Evolutionary conservation across 2,797 vertebrate species (phyloP), one percentile per base, ranked within the genome.

Genomic region (Aphelocoma californica): DNA sequence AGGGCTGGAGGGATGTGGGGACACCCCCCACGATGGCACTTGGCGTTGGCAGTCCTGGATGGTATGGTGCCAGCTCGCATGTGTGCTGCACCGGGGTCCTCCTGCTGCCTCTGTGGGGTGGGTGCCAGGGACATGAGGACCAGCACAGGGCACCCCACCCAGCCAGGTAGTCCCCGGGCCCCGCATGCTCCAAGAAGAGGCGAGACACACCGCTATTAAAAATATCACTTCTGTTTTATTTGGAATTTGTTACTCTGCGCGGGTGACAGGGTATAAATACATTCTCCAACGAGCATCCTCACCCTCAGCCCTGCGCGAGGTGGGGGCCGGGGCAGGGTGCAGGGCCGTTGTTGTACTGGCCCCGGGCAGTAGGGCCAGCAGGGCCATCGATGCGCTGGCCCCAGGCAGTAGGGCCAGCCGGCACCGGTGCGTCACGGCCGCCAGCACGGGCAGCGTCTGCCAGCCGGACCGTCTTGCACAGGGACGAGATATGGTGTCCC

Each of bases 171-270:
- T 18, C 20, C 45, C 62, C 0, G 0, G 24, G 29, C 69, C 29
- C 57, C 38, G 31, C 38, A 4, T 1, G 1, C 23, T 61, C 36
- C 70, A 93, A 95, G 61, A 91, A 96, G 56, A 94, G 57, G 42
- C 45, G 0, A 85, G 75, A 95, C 91, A 95, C 89, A 87, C 69
- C 4, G 10, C 60, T 95, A 93, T 95, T 97, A 97, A 97, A 97
- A 97, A 97, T 96, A 97, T 95, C 97, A 91, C 90, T 96, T 97
- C 94, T 97, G 83, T 84, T 97, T 97, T 97, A 97, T 97, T 97
- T 94, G 92, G 94, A 96, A 85, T 92, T 77, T 89, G 90, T 96
- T 96, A 95, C 96, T 95, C 93, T 92, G 96, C 90, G 29, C 29
- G 20, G 95, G 85, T 90, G 96, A 95, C 87, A 91, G 93, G 93